Conservation (phyloP, 2,797 vertebrate species). For the Falco concolor region DNA sequence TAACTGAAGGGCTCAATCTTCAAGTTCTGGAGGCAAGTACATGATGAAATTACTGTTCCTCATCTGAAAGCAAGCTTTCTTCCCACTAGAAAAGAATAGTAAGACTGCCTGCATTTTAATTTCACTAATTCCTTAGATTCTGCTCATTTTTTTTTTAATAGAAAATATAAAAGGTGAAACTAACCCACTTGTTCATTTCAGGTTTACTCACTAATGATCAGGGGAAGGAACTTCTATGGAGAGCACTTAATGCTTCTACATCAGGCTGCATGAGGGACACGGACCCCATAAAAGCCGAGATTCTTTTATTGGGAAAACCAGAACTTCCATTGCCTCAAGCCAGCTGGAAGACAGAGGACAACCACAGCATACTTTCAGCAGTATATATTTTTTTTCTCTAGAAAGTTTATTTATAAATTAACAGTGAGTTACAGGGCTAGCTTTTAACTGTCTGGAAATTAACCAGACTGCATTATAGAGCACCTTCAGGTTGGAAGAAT, state of each 20-base stretch:
- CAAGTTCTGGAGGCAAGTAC: not conserved
- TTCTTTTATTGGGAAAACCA: not conserved
- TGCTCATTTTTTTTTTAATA: not conserved
- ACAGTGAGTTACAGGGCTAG: not conserved
- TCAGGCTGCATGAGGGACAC: not conserved
- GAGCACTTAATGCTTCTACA: not conserved
- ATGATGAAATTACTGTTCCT: not conserved
- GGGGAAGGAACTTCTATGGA: not conserved
- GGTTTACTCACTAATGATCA: not conserved
- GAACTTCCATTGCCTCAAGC: not conserved
- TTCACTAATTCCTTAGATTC: not conserved
- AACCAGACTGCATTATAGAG: not conserved
- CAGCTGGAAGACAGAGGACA: not conserved
- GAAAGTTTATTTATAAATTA: not conserved
- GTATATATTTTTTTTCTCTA: not conserved
- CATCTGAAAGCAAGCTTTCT: not conserved
- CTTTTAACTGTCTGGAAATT: not conserved
- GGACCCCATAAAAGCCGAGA: fast-evolving
- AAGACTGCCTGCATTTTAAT: not conserved
- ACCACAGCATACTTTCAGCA: not conserved
- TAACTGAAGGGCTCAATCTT: not conserved
- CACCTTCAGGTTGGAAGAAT: not conserved
- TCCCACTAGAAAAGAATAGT: not conserved
- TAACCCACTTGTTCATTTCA: not conserved
- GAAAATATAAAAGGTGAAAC: not conserved